Evolutionary conservation across 2,113 vertebrate genomes (phyloP), one percentile per base, ranked within the genome.

Genomic region (Zapornia atra): DNA sequence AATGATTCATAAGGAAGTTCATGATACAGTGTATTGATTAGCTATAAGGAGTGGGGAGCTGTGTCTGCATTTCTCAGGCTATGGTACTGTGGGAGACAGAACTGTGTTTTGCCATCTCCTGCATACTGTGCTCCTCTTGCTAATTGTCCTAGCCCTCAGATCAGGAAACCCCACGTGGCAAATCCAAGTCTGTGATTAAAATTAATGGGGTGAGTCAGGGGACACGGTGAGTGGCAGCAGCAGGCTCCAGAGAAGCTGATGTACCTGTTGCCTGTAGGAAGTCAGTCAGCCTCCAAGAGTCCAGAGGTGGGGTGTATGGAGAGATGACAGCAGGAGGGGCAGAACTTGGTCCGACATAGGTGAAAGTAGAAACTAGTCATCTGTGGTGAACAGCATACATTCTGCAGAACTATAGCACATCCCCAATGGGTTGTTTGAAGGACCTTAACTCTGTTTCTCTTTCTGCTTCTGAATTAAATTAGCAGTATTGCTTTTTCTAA

Each of bases 291-390:
- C 11, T 53, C 4, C 1, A 78, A 40, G 31, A 68, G 42, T 51
- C 48, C 12, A 18, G 48, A 60, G 12, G 9, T 65, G 44, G 6
- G 17, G 11, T 40, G 34, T 53, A 33, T 15, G 28, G 34, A 61
- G 50, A 77, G 48, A 20, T 61, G n/a, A 22, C 28, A 71, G 56
- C 31, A 63, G 46, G 11, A 69, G 21, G 10, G 9, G 10, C n/a
- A 34, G 66, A 48, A 65, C 44, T 15, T 80, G 19, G 11, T 57
- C 15, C 18, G 80, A 28, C 0, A 0, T 8, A 16, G 6, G 20
- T 60, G 46, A 38, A 66, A 64, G 56, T 2, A 56, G 53, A 53
- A 77, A 33, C 29, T 40, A 20, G 26, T 65, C 26, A 51, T 12
- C 57, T 83, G 22, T 81, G 28, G 28, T 0, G 0, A 66, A 53